Evolutionary conservation across 2,888 invertebrate genomes (phyloP).

Genomic region (Caenorhabditis angaria): DNA sequence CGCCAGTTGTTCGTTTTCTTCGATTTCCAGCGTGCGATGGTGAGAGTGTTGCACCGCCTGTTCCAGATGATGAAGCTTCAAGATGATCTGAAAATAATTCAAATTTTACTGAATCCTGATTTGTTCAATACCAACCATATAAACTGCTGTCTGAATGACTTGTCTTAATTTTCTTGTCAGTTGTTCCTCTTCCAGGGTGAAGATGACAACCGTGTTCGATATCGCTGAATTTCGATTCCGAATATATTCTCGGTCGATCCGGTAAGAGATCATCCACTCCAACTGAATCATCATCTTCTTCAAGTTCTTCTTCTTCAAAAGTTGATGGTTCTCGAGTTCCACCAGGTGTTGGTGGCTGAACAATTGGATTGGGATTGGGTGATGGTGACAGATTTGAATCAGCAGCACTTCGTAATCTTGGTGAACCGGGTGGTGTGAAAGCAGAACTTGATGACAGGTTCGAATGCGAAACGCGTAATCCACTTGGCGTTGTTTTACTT

Average conservation of each 20-base stretch:
- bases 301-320: constrained; percentile 21
- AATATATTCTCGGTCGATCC: constrained; percentile 29
- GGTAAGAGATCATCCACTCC: constrained; percentile 14
- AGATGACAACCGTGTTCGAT: constrained; percentile 12
- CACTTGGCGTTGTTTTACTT: constrained; percentile 60
- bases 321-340: constrained; percentile 49
- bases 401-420: constrained; percentile 10
- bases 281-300: constrained; percentile 7
- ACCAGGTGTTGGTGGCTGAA: constrained; percentile 58
- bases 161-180: constrained; percentile 41
- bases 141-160: constrained; percentile 58
- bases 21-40: constrained; percentile 11
- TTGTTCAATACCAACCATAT: constrained; percentile 37
- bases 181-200: not conserved
- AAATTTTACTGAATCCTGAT: too few species aligned
- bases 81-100: constrained; percentile 35
- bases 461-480: constrained; percentile 46
- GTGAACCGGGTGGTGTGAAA: constrained; percentile 52
- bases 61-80: constrained; percentile 32
- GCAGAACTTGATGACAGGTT: constrained; percentile 56
- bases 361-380: constrained; percentile 31
- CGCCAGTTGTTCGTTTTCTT: constrained; percentile 42
- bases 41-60: constrained; percentile 31
- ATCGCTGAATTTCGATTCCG: constrained; percentile 31
- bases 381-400: constrained; percentile 15